These are phyloP conservation scores for Caranx ignobilis DNA, from an alignment of 2,113 vertebrate species.

Conservation along the genomic window DNA sequence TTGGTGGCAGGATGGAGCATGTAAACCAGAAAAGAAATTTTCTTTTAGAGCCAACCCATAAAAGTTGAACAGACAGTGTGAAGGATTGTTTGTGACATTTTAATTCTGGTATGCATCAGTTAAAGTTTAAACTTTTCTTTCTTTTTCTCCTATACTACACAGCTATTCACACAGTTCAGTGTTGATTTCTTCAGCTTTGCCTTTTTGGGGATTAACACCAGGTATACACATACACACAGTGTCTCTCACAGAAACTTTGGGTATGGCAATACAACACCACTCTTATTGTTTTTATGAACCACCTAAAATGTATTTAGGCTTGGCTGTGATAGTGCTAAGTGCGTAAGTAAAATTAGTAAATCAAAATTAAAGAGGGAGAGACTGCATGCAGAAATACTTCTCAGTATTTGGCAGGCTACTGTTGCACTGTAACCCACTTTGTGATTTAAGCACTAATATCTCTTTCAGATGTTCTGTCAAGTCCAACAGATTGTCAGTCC, in stretches of 20 bases:
- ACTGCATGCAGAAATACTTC: conserved; percentile 40
- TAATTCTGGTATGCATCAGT: not conserved
- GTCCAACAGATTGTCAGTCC: conserved; percentile 11
- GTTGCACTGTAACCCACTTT: conserved; percentile 14
- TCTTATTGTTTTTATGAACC: conserved; percentile 21
- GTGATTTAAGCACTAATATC: conserved; percentile 41
- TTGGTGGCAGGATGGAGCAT: too few species aligned
- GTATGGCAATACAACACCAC: conserved; percentile 13
- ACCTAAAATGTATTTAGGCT: not conserved
- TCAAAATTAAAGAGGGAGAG: conserved; percentile 30
- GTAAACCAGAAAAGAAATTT: too few species aligned
- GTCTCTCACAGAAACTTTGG: conserved; percentile 30
- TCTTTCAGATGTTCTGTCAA: conserved; percentile 34
- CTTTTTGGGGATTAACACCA: conserved; percentile 34
- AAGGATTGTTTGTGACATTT: too few species aligned
- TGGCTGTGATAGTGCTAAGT: conserved; percentile 7
- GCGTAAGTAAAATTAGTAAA: conserved; percentile 39
- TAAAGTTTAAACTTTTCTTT: not conserved
- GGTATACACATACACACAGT: conserved; percentile 29
- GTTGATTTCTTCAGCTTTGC: conserved; percentile 52
- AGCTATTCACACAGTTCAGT: not conserved
- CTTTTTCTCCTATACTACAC: conserved; percentile 2
- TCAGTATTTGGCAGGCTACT: conserved; percentile 35
- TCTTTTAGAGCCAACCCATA: too few species aligned
- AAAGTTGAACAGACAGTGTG: too few species aligned